Percentiles rank a stretch among this genome's conserved stretches.
Evolutionary conservation across 2,888 invertebrate genomes (phyloP).

Genomic region (Hemicrepidius hirtus): DNA sequence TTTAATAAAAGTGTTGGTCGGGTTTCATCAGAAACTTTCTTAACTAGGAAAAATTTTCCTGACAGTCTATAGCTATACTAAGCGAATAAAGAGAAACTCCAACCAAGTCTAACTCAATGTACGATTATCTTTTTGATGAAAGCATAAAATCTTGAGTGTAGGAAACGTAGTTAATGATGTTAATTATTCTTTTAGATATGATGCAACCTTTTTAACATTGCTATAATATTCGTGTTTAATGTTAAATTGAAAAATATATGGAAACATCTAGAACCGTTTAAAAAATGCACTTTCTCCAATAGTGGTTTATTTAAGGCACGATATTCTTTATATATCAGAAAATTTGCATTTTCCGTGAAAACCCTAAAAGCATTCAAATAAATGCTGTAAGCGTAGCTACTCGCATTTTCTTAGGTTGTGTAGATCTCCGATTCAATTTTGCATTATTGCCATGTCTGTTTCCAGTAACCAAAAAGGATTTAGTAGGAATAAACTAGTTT

Average conservation of each 20-base stretch:
- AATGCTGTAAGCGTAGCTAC: slow-evolving; percentile 1
- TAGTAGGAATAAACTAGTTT: not conserved
- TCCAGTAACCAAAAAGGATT: not conserved
- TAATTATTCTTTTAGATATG: no score
- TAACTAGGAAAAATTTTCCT: no score
- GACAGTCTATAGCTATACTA: no score
- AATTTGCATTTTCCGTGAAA: not conserved
- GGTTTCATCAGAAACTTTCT: no score
- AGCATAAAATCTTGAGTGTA: no score
- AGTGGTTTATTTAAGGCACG: not conserved
- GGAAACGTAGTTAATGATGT: no score
- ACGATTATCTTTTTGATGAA: no score
- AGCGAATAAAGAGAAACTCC: no score
- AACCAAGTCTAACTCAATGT: no score
- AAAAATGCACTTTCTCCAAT: not conserved
- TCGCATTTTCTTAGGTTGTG: slow-evolving; percentile 8
- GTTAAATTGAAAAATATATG: not conserved
- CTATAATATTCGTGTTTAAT: no score
- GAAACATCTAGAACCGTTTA: not conserved
- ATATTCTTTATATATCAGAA: not conserved
- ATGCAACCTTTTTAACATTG: no score
- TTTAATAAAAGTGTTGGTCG: no score
- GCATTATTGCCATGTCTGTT: slow-evolving; percentile 5
- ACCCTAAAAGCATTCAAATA: slow-evolving; percentile 7
- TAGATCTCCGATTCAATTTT: slow-evolving; percentile 13